These are phyloP conservation scores for Melanotaenia trifasciata DNA, from an alignment of 2,797 vertebrate genomes.

Conservation along the genomic window DNA sequence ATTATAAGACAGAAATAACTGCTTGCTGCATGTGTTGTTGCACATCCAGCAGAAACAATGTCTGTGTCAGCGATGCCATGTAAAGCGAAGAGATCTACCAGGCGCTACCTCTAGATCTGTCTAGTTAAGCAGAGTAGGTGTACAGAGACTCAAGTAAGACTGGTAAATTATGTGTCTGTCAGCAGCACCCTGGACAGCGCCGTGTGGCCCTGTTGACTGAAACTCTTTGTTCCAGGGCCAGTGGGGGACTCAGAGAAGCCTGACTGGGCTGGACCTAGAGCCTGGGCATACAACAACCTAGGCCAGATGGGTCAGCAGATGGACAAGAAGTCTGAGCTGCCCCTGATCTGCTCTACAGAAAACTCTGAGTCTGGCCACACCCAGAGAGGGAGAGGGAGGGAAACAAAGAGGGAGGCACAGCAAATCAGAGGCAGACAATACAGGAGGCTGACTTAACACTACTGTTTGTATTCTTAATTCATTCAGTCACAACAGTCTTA, in stretches of 20 bases:
- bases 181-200: conserved; percentile 87
- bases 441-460: conserved; percentile 4
- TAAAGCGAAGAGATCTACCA: conserved; percentile 47
- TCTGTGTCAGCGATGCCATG: conserved; percentile 46
- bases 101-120: conserved; percentile 39
- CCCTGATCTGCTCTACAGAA: conserved; percentile 79
- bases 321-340: conserved; percentile 84
- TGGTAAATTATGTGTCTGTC: conserved; percentile 68
- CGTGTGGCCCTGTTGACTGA: conserved; percentile 69
- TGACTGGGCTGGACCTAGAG: conserved; percentile 45
- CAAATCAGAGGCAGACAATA: conserved; percentile 10
- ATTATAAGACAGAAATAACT: conserved; percentile 18
- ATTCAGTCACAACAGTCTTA: conserved; percentile 30
- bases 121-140: conserved; percentile 71
- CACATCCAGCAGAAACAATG: conserved; percentile 31
- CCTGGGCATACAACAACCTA: conserved; percentile 47
- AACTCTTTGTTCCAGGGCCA: conserved; percentile 74
- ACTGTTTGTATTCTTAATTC: conserved; percentile 28
- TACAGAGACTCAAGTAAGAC: conserved; percentile 46
- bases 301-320: conserved; percentile 96
- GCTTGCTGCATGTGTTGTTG: conserved; percentile 29
- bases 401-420: conserved; percentile 28
- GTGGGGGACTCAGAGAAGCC: conserved; percentile 56
- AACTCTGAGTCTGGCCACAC: conserved; percentile 70
- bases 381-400: conserved; percentile 45